Evolutionary conservation across 2,113 vertebrate species (phyloP), one percentile per base, ranked within the genome.

Genomic region (Xiphophorus couchianus): DNA sequence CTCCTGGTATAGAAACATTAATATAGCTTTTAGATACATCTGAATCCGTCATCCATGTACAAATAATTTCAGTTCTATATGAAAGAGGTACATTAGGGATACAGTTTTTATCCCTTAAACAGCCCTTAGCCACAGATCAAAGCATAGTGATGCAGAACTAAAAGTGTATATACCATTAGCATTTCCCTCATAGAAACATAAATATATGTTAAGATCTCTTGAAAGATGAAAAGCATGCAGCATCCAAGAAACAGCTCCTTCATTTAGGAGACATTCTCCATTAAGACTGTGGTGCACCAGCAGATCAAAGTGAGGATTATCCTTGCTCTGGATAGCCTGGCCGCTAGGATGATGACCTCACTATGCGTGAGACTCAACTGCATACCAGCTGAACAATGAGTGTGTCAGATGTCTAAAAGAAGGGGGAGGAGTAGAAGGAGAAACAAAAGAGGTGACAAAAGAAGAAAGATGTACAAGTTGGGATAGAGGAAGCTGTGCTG

Each of bases 291-390:
- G 74, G 75, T 82, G 87, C 0, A 1, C 77, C 73, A 77, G 78
- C 73, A 80, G 88, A 91, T 91, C 81, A 84, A 81, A 87, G 69
- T 71, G 27, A 27, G 81, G 87, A 86, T 92, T 88, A 93, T 92
- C 90, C 86, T 61, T 12, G 29, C 11, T 51, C 74, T 82, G 79
- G 73, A 80, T 64, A 71, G 65, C 1, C 3, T 73, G 65, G 58
- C 29, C 58, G 67, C 42, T 62, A 63, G 75, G 54, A 76, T 70
- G 72, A 42, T 31, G 42, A 77, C 37, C 71, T 71, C 74, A 85
- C 74, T 82, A 83, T 78, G 33, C 60, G 8, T 25, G 37, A 81
- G 65, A 76, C 69, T 44, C 30, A 62, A 71, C 39, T 62, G 42
- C 54, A 67, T 27, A 39, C 63, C 33, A 27, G 17, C 5, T 78